A percentile compares a stretch with the other conserved stretches of the same genome.
Evolutionary conservation across 1,140 invertebrate genomes (phyloP).

Genomic region (Acromyrmex echinatior): DNA sequence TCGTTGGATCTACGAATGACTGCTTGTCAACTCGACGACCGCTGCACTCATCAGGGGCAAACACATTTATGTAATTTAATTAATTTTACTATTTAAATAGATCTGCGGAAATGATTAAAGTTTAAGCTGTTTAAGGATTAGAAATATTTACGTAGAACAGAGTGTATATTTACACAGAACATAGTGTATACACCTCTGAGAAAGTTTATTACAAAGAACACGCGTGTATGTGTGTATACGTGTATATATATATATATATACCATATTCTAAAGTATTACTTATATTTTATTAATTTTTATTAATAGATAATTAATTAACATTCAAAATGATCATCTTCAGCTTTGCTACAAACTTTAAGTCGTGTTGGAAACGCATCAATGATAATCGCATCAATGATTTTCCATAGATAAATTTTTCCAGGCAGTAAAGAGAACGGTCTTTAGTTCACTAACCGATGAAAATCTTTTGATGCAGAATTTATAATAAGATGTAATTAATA

Average conservation of each 20-base stretch:
- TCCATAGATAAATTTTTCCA: too few relatives aligned
- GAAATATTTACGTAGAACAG: background rate
- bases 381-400: too few relatives aligned
- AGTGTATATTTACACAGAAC: background rate
- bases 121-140: background rate
- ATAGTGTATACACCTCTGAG: background rate
- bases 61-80: constrained; percentile 20
- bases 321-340: too few relatives aligned
- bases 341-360: too few relatives aligned
- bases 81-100: background rate
- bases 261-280: too few relatives aligned
- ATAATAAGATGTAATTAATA: too few relatives aligned
- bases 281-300: too few relatives aligned
- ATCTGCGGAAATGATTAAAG: background rate
- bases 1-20: background rate
- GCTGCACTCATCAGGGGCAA: background rate
- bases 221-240: background rate
- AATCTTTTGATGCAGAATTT: too few relatives aligned
- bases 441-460: too few relatives aligned
- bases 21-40: background rate
- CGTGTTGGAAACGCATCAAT: too few relatives aligned
- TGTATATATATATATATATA: background rate
- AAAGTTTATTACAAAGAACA: background rate
- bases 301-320: too few relatives aligned
- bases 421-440: too few relatives aligned